Conservation (phyloP, 2,113 vertebrate species). For the Paralichthys olivaceus region DNA sequence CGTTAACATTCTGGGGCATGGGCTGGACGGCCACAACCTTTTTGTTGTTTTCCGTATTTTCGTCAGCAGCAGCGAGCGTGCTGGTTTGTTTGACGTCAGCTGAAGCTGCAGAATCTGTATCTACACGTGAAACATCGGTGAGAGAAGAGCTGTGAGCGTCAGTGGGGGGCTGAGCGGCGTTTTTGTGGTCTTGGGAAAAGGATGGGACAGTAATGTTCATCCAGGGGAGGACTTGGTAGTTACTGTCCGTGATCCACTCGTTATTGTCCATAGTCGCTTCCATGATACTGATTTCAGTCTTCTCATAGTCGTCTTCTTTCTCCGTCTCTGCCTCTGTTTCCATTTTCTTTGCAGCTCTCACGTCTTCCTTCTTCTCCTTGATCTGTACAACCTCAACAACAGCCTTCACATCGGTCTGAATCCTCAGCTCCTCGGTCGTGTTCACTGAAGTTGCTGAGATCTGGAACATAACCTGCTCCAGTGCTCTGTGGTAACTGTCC, state of each 20-base stretch:
- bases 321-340: conserved; percentile 10
- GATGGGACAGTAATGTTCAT: conserved; percentile 31
- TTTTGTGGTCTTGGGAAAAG: conserved; percentile 8
- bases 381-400: not conserved
- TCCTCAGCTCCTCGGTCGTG: not conserved
- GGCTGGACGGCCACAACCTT: conserved; percentile 79
- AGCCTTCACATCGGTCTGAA: not conserved
- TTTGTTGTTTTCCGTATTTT: conserved; percentile 68
- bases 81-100: conserved; percentile 25
- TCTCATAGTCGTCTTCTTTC: conserved; percentile 48
- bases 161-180: conserved; percentile 10
- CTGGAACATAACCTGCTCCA: conserved; percentile 14
- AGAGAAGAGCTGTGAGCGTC: conserved; percentile 1
- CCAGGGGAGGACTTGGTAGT: conserved; percentile 61
- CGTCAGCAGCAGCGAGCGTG: conserved; percentile 32
- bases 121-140: not conserved
- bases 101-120: not conserved
- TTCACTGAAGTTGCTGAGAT: not conserved
- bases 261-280: conserved; percentile 84
- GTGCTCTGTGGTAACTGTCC: conserved; percentile 34
- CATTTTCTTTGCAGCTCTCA: conserved; percentile 1
- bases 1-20: conserved; percentile 81
- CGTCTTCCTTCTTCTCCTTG: conserved; percentile 13
- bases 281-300: conserved; percentile 82
- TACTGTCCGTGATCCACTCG: conserved; percentile 79